A percentile compares a stretch with the other conserved stretches of the same genome.
These are phyloP conservation scores for Melospiza melodia DNA, from an alignment of 2,113 vertebrate genomes.

Conservation along the genomic window DNA sequence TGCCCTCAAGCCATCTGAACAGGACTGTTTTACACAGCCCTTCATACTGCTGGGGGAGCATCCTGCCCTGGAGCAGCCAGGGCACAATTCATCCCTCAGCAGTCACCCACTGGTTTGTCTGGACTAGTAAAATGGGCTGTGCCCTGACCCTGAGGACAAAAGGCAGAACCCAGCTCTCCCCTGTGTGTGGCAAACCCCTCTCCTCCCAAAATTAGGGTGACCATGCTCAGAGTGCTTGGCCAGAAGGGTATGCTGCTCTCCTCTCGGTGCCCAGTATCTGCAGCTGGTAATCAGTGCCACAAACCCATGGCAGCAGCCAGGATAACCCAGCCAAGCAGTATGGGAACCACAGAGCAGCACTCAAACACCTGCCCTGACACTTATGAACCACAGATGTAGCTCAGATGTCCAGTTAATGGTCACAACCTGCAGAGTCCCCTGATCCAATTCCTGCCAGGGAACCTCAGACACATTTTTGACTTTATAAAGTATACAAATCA, in stretches of 20 bases:
- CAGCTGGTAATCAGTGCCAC: neutral
- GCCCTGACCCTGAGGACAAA: neutral
- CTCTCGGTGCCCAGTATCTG: rapidly evolving
- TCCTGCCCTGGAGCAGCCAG: neutral
- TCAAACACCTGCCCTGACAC: rapidly evolving
- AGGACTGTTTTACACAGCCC: neutral
- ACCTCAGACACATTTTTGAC: neutral
- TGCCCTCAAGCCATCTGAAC: neutral
- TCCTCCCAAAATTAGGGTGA: neutral
- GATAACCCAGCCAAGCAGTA: neutral
- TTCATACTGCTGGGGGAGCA: neutral
- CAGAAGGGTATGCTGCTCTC: neutral
- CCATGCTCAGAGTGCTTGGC: rapidly evolving
- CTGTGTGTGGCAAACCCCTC: neutral
- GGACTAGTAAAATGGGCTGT: neutral
- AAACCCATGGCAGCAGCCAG: neutral
- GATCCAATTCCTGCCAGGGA: neutral
- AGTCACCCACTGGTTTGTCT: neutral
- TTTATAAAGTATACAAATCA: neutral
- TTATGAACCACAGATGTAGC: neutral
- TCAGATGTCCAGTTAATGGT: neutral
- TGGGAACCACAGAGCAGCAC: neutral
- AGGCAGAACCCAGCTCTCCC: neutral
- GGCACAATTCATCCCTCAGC: neutral
- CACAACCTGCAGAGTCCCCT: neutral